A percentile compares a stretch with the other conserved stretches of the same genome.
phyloP scores from a whole-genome alignment of 2,113 vertebrate species.

The Sorex araneus region DNA sequence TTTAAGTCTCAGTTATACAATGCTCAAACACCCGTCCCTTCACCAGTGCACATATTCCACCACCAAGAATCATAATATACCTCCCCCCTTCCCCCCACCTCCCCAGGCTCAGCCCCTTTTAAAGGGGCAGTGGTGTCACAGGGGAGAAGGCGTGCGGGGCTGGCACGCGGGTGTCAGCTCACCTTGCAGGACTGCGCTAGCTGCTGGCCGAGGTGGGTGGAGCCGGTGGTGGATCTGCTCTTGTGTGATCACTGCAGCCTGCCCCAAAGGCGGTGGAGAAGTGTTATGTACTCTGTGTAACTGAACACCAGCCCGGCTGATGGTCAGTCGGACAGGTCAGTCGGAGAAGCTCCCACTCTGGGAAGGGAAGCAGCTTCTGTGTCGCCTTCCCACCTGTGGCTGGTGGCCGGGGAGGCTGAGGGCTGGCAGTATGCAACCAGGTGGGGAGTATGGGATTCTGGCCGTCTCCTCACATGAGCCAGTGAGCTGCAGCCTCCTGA shows the following conservation, averaged over 20 bases:
- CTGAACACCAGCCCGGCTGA: background rate
- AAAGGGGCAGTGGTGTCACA: background rate
- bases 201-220: background rate
- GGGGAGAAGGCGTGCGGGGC: background rate
- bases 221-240: constrained; percentile 40
- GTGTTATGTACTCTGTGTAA: background rate
- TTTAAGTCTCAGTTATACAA: too few relatives aligned
- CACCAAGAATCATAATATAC: too few relatives aligned
- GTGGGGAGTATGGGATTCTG: too few relatives aligned
- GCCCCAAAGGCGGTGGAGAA: background rate
- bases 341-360: background rate
- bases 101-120: too few relatives aligned
- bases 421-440: too few relatives aligned
- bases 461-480: too few relatives aligned
- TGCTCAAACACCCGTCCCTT: too few relatives aligned
- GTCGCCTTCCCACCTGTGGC: too few relatives aligned
- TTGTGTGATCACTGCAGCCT: background rate
- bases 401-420: too few relatives aligned
- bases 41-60: too few relatives aligned
- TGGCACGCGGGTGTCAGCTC: constrained; percentile 18
- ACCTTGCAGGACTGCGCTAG: background rate
- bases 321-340: background rate
- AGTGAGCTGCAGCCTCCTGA: too few relatives aligned
- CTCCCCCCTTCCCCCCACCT: too few relatives aligned
- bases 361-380: background rate